Evolutionary conservation across 2,888 invertebrate species (phyloP).

Genomic region (Epiblema foenella): DNA sequence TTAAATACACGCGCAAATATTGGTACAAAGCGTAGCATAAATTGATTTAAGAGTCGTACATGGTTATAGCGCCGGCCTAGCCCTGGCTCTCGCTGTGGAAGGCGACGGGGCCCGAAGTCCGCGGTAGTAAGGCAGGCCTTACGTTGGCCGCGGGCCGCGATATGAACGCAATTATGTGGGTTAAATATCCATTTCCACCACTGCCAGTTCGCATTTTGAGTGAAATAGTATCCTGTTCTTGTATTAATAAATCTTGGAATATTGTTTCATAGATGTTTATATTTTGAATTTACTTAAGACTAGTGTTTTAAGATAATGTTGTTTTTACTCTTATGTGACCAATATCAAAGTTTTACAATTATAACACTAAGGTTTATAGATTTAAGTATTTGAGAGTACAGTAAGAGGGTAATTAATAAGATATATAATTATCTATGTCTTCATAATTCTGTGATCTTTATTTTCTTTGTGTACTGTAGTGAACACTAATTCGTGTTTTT

Average conservation of each 20-base stretch:
- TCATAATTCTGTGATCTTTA: constrained; percentile 81
- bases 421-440: constrained; percentile 75
- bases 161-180: constrained; percentile 23
- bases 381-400: constrained; percentile 74
- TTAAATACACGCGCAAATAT: constrained; percentile 45
- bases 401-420: constrained; percentile 72
- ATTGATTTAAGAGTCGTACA: constrained; percentile 31
- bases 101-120: constrained; percentile 1
- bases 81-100: constrained; percentile 36
- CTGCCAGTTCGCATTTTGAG: constrained; percentile 77
- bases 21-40: constrained; percentile 52
- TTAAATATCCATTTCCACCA: constrained; percentile 48
- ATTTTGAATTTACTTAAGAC: constrained; percentile 59
- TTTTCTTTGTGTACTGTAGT: constrained; percentile 71
- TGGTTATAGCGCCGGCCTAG: constrained; percentile 8
- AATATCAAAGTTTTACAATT: constrained; percentile 74
- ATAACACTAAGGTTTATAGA: constrained; percentile 68
- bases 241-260: constrained; percentile 42
- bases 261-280: constrained; percentile 46
- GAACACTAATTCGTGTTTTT: constrained; percentile 39
- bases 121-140: constrained; percentile 37
- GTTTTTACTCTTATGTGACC: constrained; percentile 81
- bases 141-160: background rate
- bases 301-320: constrained; percentile 69
- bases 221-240: constrained; percentile 46